Conservation (phyloP, 2,113 vertebrate species). For the Cathartes aura region DNA sequence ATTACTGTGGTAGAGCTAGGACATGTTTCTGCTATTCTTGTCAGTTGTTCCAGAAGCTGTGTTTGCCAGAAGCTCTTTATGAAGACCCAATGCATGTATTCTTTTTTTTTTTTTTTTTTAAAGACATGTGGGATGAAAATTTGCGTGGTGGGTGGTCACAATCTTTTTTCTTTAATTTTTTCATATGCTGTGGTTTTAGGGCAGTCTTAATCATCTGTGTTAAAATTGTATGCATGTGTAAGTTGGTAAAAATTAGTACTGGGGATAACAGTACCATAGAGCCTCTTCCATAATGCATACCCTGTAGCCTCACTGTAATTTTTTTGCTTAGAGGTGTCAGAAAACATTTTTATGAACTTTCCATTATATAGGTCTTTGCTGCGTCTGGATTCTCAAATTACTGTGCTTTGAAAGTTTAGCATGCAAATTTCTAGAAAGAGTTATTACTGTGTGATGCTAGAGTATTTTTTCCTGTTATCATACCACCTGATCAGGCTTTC, state of each 20-base stretch:
- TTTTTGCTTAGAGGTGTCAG: neutral
- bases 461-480: neutral
- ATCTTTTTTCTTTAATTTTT: neutral
- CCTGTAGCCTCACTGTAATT: neutral
- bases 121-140: neutral
- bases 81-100: neutral
- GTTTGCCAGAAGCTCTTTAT: conserved; percentile 19
- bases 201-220: neutral
- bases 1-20: conserved; percentile 41
- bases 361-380: neutral
- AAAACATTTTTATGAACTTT: neutral
- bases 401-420: neutral
- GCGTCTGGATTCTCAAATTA: neutral
- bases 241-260: neutral
- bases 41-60: conserved; percentile 47
- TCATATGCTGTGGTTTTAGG: neutral
- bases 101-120: neutral
- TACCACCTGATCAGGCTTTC: neutral
- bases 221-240: neutral
- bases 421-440: neutral
- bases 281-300: neutral
- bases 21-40: conserved; percentile 64
- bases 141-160: neutral
- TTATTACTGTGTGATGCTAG: neutral
- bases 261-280: neutral